Evolutionary conservation across 2,888 invertebrate genomes (phyloP), one percentile per base, ranked within the genome.

Genomic region (Caenorhabditis plicata): DNA sequence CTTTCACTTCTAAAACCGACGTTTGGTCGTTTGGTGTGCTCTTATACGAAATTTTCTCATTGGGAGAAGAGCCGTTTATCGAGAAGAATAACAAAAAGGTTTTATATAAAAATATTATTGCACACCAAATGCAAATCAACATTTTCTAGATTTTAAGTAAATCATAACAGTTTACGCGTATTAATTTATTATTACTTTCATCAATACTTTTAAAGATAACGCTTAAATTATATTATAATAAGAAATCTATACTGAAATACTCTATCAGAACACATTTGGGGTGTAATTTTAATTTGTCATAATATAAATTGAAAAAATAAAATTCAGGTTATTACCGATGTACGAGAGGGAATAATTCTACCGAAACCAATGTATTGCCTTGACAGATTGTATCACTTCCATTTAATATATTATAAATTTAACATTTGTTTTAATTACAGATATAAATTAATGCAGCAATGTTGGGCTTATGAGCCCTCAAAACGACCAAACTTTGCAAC

Each of bases 41-140:
- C 3, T 87, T 94, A 80, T 96, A 95, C 94, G 98, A 98, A 85
- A 91, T 96, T 41, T 87, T 96, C 81, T 92, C 95, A 0, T 83
- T 96, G 43, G 96, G 96, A 0, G 91, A 93, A 80, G 92, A 94
- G 81, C 98, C 98, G 0, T 98, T 98, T 83, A 92, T 91, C 5
- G 92, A 92, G 9, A 86, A 90, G 63, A 90, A 89, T 54, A 95
- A 96, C 26, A 38, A 40, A 38, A 33, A 29, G 23, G 25, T n/a
- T n/a, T n/a, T n/a, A n/a, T n/a, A n/a, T n/a, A n/a, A n/a, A n/a
- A n/a, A n/a, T n/a, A 29, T 11, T 9, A 13, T n/a, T 29, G 31
- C n/a, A 29, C 9, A 13, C n/a, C n/a, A n/a, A n/a, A n/a, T n/a
- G n/a, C n/a, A n/a, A n/a, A n/a, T n/a, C n/a, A n/a, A n/a, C n/a